Evolutionary conservation across 2,888 invertebrate species (phyloP), one percentile per base, ranked within the genome.

Genomic region (Listrodromus nycthemerus): DNA sequence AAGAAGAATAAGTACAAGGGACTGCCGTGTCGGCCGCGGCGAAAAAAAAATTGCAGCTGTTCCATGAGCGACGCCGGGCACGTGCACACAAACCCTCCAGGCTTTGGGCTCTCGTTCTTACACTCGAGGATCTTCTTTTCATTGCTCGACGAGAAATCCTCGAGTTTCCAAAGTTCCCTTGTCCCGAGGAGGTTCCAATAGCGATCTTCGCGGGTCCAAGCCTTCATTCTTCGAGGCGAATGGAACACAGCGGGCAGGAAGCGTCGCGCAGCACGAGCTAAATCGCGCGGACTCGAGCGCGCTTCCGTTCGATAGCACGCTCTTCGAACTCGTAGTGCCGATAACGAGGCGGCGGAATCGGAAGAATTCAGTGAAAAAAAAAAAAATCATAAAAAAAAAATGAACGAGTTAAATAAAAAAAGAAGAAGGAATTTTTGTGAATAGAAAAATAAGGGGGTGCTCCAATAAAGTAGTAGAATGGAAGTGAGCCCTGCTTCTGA

Each of bases 1-100:
- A 48, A 7, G 45, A 65, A 81, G 65, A 75, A 74, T 30, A 80
- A 52, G 63, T 55, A 70, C 13, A 52, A 70, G 74, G 50, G 63
- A 50, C 63, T 37, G 63, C n/a, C 16, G 63, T 45, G 5, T 74
- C 63, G 74, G 74, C 19, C 33, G 48, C 48, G 65, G 27, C 71
- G 58, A 61, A 73, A 86, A 86, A 83, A 73, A 86, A 86, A 83
- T 86, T 69, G 89, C 92, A 92, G 92, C 92, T 91, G 91, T 86
- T 88, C 83, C 84, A 74, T 27, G 41, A 33, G 63, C 65, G 58
- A 71, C 48, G 55, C 65, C 78, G 86, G 90, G 88, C 91, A 91
- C 91, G 91, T 91, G 91, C 87, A 87, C 78, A 61, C 73, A 73
- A 19, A 58, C 45, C 69, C 33, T 63, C 83, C 77, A 19, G 50